Evolutionary conservation across 2,888 invertebrate genomes (phyloP), one percentile per base, ranked within the genome.

Genomic region (Meliscaeva auricollis): DNA sequence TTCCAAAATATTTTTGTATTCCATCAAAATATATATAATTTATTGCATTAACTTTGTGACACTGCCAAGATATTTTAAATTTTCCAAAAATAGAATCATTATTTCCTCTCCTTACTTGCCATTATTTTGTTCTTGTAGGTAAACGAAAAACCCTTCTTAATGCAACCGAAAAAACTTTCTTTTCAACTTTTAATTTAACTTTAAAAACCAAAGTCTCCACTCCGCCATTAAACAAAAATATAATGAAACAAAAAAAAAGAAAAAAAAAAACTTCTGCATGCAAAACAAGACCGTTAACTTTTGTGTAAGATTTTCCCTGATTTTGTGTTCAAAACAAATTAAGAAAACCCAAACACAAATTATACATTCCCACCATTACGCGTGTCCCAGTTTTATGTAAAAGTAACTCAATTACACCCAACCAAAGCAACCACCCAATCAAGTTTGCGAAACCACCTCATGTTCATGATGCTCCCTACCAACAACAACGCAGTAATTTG

Each of bases 321-420:
- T 46, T 44, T 46, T 17, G 26, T 62, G 44, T 46, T 46, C 15
- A 41, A 60, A 44, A 46, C 30, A 64, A 64, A 64, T 64, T 64
- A 11, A 17, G 11, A 32, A 46, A 30, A 46, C 11, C 38, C 50
- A 0, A 22, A n/a, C 35, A 9, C 20, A 35, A 66, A 35, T 64
- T 46, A 15, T 62, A 17, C 15, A 62, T 48, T n/a, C 35, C 35
- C 15, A 48, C 48, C 66, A 35, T 22, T 20, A 50, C 26, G 26
- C 48, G 22, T 66, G 66, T 15, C 35, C 50, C 50, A 38, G 35
- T 50, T 66, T 50, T 17, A 2, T 11, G 13, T 15, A 30, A 35
- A 66, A 58, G 64, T 52, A 79, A 79, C 84, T 70, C 75, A 84
- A 84, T 84, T 84, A 79, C 35, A 48, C 64, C 50, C 60, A 66